A percentile compares a stretch with the other conserved stretches of the same genome.
phyloP scores from a whole-genome alignment of 2,888 invertebrate species.

The Campoplex capitator region DNA sequence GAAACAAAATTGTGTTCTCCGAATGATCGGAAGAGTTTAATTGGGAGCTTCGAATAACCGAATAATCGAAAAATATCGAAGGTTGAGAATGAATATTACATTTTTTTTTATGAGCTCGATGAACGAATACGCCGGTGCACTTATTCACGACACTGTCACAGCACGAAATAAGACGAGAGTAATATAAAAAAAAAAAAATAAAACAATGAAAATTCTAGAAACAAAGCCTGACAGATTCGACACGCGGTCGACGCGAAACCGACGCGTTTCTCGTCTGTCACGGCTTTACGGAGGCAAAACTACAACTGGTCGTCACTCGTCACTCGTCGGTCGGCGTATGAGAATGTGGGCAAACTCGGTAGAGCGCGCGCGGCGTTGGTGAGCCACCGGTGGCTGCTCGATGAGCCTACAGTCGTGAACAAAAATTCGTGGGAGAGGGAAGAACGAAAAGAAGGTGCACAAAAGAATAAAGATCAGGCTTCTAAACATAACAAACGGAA shows the following conservation, averaged over 20 bases:
- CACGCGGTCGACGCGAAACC: constrained; percentile 49
- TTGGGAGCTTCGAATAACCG: not conserved
- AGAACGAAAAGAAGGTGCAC: not conserved
- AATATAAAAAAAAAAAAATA: not conserved
- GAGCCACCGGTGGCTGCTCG: constrained; percentile 56
- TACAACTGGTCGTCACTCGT: constrained; percentile 46
- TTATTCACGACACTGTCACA: not conserved
- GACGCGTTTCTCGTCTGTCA: constrained; percentile 40
- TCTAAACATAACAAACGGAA: constrained; percentile 6
- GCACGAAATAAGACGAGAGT: not conserved
- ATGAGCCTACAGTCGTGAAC: constrained; percentile 44
- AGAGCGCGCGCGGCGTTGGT: constrained; percentile 33
- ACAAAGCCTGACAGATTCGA: constrained; percentile 41
- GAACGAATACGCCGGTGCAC: not conserved
- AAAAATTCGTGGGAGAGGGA: constrained; percentile 3
- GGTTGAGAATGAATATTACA: not conserved
- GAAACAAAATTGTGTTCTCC: not conserved
- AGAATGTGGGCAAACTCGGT: constrained; percentile 43
- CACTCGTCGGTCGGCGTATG: constrained; percentile 38
- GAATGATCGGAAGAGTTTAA: not conserved
- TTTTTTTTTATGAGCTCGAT: not conserved
- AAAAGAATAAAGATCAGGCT: not conserved
- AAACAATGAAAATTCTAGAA: not conserved
- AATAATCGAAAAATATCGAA: constrained; percentile 29
- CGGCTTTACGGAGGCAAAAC: constrained; percentile 46